A percentile compares a stretch with the other conserved stretches of the same genome.
Evolutionary conservation across 2,113 vertebrate genomes (phyloP).

Genomic region (Coryphaenoides rupestris): DNA sequence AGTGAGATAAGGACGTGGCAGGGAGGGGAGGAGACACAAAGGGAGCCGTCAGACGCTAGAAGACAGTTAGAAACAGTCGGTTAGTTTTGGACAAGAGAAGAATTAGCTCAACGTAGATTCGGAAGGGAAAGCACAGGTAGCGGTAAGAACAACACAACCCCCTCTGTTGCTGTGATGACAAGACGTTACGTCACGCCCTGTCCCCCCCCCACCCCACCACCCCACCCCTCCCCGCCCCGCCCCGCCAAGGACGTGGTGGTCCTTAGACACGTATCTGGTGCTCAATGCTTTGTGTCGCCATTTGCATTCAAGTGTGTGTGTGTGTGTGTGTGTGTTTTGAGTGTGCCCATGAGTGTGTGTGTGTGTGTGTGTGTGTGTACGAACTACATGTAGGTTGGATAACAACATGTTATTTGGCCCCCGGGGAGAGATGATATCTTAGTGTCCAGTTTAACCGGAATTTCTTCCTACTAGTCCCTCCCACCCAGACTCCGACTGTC

Average conservation of each 20-base stretch:
- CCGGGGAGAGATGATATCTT: conserved; percentile 19
- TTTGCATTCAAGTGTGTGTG: conserved; percentile 3
- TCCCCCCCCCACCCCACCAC: no score
- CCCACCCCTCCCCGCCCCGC: no score
- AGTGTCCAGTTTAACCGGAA: conserved; percentile 15
- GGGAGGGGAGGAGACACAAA: conserved; percentile 22
- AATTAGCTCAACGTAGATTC: neutral
- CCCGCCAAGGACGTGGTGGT: neutral
- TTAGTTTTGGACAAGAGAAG: conserved; percentile 5
- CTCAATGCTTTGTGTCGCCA: neutral
- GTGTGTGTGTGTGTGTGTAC: neutral
- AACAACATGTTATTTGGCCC: conserved; percentile 19
- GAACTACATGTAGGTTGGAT: conserved; percentile 1
- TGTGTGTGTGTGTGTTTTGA: conserved; percentile 4
- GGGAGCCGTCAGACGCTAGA: conserved; percentile 35
- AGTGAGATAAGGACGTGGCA: neutral
- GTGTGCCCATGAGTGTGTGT: no score
- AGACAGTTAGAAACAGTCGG: no score
- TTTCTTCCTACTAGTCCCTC: neutral
- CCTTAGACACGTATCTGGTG: conserved; percentile 9
- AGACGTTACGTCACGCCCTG: conserved; percentile 4
- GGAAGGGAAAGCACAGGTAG: neutral
- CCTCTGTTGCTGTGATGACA: neutral
- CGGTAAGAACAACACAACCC: neutral
- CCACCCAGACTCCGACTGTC: no score